A percentile compares a stretch with the other conserved stretches of the same genome.
phyloP scores from a whole-genome alignment of 2,797 vertebrate species.

The Geotrypetes seraphini region DNA sequence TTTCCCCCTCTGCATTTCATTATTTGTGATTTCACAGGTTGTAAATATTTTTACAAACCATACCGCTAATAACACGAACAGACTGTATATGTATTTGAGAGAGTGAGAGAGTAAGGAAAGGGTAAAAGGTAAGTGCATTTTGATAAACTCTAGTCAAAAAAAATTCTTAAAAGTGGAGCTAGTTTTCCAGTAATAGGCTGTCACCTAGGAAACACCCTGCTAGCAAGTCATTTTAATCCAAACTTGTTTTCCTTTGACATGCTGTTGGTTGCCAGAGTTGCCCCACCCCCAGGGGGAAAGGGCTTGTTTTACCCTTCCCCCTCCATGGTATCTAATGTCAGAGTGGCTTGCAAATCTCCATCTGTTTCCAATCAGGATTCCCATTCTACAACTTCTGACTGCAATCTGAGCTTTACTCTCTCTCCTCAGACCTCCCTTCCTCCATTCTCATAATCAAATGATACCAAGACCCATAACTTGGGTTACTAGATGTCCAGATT shows the following conservation, averaged over 20 bases:
- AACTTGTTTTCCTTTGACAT: background rate
- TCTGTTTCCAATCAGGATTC: constrained; percentile 58
- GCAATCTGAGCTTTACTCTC: constrained; percentile 8
- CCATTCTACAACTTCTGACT: constrained; percentile 20
- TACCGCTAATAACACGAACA: too few relatives aligned
- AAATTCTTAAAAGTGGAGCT: too few relatives aligned
- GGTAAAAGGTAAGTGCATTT: too few relatives aligned
- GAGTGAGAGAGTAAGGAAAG: too few relatives aligned
- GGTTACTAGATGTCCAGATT: too few relatives aligned
- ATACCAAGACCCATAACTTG: too few relatives aligned
- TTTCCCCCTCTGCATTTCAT: too few relatives aligned
- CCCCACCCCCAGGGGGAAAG: constrained; percentile 10
- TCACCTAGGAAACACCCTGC: background rate
- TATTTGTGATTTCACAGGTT: too few relatives aligned
- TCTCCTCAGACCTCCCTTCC: background rate
- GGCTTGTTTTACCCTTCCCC: constrained; percentile 5
- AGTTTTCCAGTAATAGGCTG: background rate
- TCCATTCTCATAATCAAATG: too few relatives aligned
- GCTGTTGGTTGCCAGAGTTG: constrained; percentile 23
- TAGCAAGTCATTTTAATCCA: constrained; percentile 16
- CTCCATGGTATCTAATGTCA: constrained; percentile 40
- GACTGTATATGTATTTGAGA: too few relatives aligned
- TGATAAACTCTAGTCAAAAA: too few relatives aligned
- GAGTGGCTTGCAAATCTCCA: constrained; percentile 38
- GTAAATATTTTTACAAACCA: too few relatives aligned